Conservation (phyloP, 2,113 vertebrate genomes). For the Phyllostomus hastatus region DNA sequence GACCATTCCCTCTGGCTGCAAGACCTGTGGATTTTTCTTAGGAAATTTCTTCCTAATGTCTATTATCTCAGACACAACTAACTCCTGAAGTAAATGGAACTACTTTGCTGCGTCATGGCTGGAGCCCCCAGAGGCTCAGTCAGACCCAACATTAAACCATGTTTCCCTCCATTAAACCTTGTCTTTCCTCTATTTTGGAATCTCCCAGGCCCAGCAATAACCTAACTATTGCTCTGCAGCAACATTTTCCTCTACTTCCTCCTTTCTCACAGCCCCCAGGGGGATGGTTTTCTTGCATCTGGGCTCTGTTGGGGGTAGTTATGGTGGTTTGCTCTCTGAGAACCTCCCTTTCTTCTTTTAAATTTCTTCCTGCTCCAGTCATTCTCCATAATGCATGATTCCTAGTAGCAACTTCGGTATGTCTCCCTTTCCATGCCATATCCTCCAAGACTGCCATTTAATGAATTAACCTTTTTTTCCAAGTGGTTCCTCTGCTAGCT, state of each 20-base stretch:
- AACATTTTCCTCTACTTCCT: neutral
- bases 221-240: too few species aligned
- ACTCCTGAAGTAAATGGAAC: neutral
- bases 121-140: neutral
- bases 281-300: neutral
- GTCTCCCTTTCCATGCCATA: neutral
- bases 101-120: neutral
- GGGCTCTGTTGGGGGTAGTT: neutral
- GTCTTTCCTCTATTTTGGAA: neutral
- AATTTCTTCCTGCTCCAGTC: neutral
- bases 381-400: neutral
- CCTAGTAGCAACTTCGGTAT: neutral
- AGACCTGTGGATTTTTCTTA: neutral
- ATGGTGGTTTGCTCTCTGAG: neutral
- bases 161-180: neutral
- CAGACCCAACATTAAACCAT: neutral
- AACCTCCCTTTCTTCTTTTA: neutral
- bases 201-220: neutral
- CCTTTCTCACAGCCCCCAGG: accelerated
- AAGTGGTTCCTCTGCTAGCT: neutral
- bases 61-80: neutral
- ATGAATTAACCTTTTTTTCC: neutral
- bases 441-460: neutral
- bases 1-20: neutral
- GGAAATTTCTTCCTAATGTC: neutral